These are phyloP conservation scores for Borostomias antarcticus DNA, from an alignment of 2,797 vertebrate species.

Conservation along the genomic window DNA sequence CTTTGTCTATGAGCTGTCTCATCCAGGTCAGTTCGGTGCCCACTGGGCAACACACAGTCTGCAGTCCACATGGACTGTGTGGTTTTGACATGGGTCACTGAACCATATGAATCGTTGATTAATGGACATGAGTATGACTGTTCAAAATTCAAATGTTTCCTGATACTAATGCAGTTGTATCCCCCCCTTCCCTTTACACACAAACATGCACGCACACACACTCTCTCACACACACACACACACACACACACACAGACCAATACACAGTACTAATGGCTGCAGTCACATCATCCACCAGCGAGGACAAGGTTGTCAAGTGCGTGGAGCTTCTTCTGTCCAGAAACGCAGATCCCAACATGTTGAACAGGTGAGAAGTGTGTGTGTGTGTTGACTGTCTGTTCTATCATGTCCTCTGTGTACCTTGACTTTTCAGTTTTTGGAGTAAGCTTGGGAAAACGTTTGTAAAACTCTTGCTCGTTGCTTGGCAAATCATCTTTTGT, in stretches of 20 bases:
- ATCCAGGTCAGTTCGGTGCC: slow-evolving; percentile 10
- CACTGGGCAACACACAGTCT: too few relatives aligned
- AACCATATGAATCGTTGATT: neutral
- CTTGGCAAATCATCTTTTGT: neutral
- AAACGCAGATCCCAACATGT: slow-evolving; percentile 86
- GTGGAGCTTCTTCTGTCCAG: slow-evolving; percentile 91
- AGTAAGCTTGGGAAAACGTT: too few relatives aligned
- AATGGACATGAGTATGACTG: too few relatives aligned
- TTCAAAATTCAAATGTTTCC: too few relatives aligned
- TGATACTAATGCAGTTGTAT: slow-evolving; percentile 1
- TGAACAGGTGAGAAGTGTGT: slow-evolving; percentile 81
- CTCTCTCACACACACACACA: neutral
- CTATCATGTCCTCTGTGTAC: neutral
- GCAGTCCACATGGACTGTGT: too few relatives aligned
- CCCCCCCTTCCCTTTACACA: slow-evolving; percentile 4
- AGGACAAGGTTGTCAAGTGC: slow-evolving; percentile 84
- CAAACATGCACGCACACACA: too few relatives aligned
- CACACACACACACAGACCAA: slow-evolving; percentile 72
- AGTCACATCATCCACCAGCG: slow-evolving; percentile 78
- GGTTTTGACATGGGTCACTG: too few relatives aligned
- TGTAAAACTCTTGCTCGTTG: too few relatives aligned
- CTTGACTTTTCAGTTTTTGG: too few relatives aligned
- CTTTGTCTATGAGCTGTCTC: neutral
- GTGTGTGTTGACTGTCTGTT: neutral
- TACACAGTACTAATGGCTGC: slow-evolving; percentile 90